Conservation (phyloP, 2,797 vertebrate genomes). For the Mionectes olivaceus region DNA sequence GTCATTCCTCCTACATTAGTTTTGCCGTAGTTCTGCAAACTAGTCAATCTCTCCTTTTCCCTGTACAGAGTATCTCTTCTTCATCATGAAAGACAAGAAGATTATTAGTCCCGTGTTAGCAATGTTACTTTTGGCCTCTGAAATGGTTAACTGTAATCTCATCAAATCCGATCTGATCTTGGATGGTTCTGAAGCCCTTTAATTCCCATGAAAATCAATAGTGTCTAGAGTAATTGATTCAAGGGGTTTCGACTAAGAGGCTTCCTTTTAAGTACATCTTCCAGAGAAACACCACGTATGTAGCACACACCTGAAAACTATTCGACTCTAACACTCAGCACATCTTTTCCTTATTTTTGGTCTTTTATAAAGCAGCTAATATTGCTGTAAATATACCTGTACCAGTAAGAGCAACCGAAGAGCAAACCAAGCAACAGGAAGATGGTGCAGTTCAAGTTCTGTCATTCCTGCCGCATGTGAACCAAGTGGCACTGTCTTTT, state of each 20-base stretch:
- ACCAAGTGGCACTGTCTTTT: neutral
- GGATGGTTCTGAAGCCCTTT: neutral
- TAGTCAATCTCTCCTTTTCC: neutral
- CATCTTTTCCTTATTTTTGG: neutral
- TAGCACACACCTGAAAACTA: neutral
- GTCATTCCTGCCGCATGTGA: neutral
- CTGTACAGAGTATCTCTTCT: neutral
- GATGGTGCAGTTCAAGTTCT: neutral
- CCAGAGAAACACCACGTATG: neutral
- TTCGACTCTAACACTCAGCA: neutral
- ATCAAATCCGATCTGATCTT: neutral
- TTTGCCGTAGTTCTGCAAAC: neutral
- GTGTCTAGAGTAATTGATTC: neutral
- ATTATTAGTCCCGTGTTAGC: neutral
- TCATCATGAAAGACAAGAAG: neutral
- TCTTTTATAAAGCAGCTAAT: neutral
- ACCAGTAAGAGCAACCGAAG: neutral
- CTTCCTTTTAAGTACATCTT: neutral
- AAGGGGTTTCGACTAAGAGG: neutral
- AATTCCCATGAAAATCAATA: neutral
- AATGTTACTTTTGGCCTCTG: neutral
- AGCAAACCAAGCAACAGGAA: neutral
- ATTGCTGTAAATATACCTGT: neutral
- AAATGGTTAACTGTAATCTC: neutral
- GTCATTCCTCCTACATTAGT: neutral